A percentile compares a stretch with the other conserved stretches of the same genome.
Conservation (phyloP, 2,797 vertebrate species). For the Oryzias sinensis region DNA sequence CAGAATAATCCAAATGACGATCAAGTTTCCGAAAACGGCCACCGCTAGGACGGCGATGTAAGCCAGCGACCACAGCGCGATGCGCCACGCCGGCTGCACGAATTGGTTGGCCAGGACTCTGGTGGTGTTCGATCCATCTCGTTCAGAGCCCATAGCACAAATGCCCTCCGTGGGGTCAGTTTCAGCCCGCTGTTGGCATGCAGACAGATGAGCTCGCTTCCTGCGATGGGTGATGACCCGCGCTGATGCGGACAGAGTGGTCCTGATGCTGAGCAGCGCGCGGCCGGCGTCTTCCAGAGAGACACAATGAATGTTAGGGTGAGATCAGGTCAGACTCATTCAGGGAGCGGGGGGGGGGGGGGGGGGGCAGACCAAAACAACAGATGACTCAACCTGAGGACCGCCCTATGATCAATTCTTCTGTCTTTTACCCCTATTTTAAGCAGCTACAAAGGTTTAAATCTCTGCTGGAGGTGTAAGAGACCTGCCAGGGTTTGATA, state of each 20-base stretch:
- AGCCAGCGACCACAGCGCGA: slow-evolving; percentile 89
- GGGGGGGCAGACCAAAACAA: not conserved
- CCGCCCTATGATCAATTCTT: not conserved
- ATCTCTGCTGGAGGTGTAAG: slow-evolving; percentile 1
- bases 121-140: slow-evolving; percentile 49
- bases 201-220: not conserved
- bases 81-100: slow-evolving; percentile 89
- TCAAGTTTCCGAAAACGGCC: slow-evolving; percentile 87
- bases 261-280: slow-evolving; percentile 16
- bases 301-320: not conserved
- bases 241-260: slow-evolving; percentile 9
- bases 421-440: not conserved
- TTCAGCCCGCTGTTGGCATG: not conserved
- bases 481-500: slow-evolving; percentile 20
- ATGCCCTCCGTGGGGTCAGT: not conserved
- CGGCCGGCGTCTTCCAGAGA: not conserved
- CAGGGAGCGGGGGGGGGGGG: not conserved
- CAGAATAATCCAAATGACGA: slow-evolving; percentile 94
- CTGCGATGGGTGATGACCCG: slow-evolving; percentile 13
- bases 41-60: slow-evolving; percentile 86
- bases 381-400: not conserved
- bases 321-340: not conserved
- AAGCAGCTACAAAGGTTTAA: not conserved
- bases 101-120: slow-evolving; percentile 86
- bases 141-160: slow-evolving; percentile 56